Conservation (phyloP, 2,113 vertebrate genomes). For the Alosa alosa region DNA sequence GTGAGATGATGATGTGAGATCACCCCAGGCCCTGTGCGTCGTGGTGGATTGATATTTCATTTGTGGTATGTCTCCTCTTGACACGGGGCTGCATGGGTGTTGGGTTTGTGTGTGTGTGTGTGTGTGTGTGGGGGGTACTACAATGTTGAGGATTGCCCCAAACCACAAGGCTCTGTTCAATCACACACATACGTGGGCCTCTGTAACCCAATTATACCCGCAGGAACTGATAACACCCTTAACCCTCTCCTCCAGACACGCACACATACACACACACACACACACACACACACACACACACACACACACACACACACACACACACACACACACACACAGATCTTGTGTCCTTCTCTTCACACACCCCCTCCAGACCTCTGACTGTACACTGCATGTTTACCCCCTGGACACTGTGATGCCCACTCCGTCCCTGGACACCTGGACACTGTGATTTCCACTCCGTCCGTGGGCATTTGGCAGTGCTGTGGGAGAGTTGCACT, state of each 20-base stretch:
- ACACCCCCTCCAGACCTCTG: background rate
- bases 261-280: conserved; percentile 1
- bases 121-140: too few relatives aligned
- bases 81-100: background rate
- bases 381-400: background rate
- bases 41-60: background rate
- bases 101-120: too few relatives aligned
- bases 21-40: background rate
- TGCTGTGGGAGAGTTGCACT: too few relatives aligned
- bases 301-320: background rate
- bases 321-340: background rate
- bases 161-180: background rate
- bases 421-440: too few relatives aligned
- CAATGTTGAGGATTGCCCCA: background rate
- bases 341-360: too few relatives aligned
- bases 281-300: background rate
- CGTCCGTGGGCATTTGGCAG: too few relatives aligned
- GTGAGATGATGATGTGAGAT: too few relatives aligned
- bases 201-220: background rate
- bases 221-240: background rate
- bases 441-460: too few relatives aligned
- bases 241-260: background rate
- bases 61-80: background rate
- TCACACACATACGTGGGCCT: background rate
- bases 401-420: too few relatives aligned